Base-by-base conservation (phyloP, 2,797 vertebrate genomes). In the Enteromius fasciolatus region DNA sequence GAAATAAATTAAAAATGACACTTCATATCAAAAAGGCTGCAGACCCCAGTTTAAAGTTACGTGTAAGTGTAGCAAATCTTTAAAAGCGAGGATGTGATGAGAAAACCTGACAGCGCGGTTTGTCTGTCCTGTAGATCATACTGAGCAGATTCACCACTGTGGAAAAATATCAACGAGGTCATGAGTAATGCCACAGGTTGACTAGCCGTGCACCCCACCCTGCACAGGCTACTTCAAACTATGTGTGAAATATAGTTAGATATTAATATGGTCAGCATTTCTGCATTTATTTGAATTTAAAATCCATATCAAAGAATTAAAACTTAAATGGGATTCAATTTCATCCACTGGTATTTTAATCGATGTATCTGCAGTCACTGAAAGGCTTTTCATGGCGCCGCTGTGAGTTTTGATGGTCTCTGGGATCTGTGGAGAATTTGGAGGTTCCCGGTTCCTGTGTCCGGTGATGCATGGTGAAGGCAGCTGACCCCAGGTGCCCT, bases 401-500 rank as follows among this genome's bases (percentile, higher is more conserved):
- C 20, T 69, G n/a, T 78, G n/a, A 73, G 28, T 77, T 81, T 28
- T 48, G 74, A 57, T 63, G 25, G 44, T 52, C 54, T 82, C 59
- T 23, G 10, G 61, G 33, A 67, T n/a, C 17, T 66, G 6, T 50
- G 28, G n/a, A 76, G 48, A 33, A 50, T 78, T 64, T 68, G 50
- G 68, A 72, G 80, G 4, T 33, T 72, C 63, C n/a, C 31, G 1
- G 70, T 33, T 70, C 64, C 81, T 81, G 57, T 85, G 80, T 66
- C 76, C 76, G 86, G 83, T 64, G 81, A 78, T 84, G 85, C 81
- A 59, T 83, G 83, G 68, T 66, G 83, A 85, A 86, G 88, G 78
- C 64, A 33, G 76, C 75, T 88, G 83, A 85, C 89, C 89, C 89
- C 89, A 88, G 87, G 86, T 85, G 87, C 88, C 86, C 88, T 87